Conservation (phyloP, 2,888 invertebrate species). For the Bombylius discolor region DNA sequence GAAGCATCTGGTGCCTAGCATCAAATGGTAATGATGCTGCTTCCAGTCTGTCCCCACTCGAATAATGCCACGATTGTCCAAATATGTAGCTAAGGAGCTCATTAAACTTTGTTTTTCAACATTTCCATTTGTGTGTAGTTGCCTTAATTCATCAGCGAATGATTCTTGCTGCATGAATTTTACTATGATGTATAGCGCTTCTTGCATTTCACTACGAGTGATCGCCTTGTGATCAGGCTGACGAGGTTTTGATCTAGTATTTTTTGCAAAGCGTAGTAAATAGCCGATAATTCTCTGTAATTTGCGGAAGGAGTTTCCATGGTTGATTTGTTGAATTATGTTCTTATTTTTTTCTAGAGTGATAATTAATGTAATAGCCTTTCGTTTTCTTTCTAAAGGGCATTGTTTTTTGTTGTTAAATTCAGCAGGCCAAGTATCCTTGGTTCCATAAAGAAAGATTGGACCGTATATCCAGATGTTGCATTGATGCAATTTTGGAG, state of each 20-base stretch:
- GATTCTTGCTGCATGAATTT: not conserved
- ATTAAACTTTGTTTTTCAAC: not conserved
- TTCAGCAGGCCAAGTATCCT: not conserved
- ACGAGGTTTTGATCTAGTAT: too few species aligned
- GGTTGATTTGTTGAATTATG: too few species aligned
- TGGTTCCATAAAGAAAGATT: not conserved
- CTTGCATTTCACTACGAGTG: too few species aligned
- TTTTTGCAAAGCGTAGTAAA: too few species aligned
- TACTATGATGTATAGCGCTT: too few species aligned
- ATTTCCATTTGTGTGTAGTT: not conserved
- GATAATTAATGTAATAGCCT: too few species aligned
- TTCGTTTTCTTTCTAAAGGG: too few species aligned
- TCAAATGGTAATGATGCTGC: slow-evolving; percentile 11
- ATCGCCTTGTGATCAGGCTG: too few species aligned
- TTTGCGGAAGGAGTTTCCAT: too few species aligned
- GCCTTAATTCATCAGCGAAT: not conserved
- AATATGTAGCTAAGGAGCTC: slow-evolving; percentile 8
- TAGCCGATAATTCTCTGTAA: too few species aligned
- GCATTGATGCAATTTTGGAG: slow-evolving; percentile 3
- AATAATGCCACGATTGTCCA: slow-evolving; percentile 17
- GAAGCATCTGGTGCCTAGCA: slow-evolving; percentile 16
- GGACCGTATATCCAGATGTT: slow-evolving; percentile 15
- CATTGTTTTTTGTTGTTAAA: too few species aligned
- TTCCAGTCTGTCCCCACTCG: slow-evolving; percentile 19
- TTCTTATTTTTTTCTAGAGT: too few species aligned